Percentiles rank a stretch among this genome's conserved stretches.
Conservation (phyloP, 1,140 invertebrate genomes). For the Neodiprion virginianus region DNA sequence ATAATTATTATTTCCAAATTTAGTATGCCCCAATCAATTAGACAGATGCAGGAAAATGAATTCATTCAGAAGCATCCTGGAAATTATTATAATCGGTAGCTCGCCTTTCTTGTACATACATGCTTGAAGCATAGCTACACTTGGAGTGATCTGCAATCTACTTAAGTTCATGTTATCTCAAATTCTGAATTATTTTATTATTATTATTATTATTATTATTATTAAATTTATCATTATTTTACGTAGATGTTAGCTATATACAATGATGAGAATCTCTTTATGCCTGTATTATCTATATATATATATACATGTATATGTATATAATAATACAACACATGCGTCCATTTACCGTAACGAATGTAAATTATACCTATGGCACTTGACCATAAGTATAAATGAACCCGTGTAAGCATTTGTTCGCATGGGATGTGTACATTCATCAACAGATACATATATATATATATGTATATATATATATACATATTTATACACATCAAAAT, state of each 20-base stretch:
- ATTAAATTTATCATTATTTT: conserved; percentile 26
- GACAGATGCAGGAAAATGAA: neutral
- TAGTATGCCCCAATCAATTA: conserved; percentile 3
- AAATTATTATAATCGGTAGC: conserved; percentile 27
- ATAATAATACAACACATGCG: conserved; percentile 26
- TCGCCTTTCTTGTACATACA: conserved; percentile 39
- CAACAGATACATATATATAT: neutral
- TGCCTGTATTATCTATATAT: conserved; percentile 19
- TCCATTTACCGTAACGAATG: conserved; percentile 9
- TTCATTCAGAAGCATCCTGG: neutral
- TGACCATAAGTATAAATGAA: too few relatives aligned
- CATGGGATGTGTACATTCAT: too few relatives aligned
- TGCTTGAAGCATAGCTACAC: conserved; percentile 35
- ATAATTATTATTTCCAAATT: conserved; percentile 34
- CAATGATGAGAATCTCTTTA: conserved; percentile 26
- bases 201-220: conserved; percentile 30
- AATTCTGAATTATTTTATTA: conserved; percentile 24
- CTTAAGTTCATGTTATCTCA: conserved; percentile 46
- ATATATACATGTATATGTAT: conserved; percentile 24
- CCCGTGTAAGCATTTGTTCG: too few relatives aligned
- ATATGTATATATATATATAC: neutral
- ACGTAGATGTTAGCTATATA: conserved; percentile 21
- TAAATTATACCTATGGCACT: neutral
- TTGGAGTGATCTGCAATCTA: conserved; percentile 53
- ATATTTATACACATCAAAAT: neutral